Evolutionary conservation across 2,797 vertebrate species (phyloP).

Genomic region (Macropodus opercularis): DNA sequence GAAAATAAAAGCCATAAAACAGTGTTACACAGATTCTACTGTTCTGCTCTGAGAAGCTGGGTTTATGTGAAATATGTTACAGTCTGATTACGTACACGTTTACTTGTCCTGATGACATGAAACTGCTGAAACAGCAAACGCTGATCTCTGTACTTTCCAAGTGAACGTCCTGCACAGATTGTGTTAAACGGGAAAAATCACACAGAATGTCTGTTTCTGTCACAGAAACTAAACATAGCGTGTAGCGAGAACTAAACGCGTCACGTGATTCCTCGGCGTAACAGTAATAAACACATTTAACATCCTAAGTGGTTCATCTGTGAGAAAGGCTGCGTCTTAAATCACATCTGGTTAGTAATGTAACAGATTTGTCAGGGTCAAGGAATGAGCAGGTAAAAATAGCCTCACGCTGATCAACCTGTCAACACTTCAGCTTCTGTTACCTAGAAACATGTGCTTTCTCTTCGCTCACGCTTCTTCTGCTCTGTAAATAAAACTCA

Average conservation of each 20-base stretch:
- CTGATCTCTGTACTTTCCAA: too few relatives aligned
- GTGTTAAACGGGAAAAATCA: background rate
- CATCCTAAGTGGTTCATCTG: too few relatives aligned
- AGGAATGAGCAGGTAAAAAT: constrained; percentile 9
- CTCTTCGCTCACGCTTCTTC: background rate
- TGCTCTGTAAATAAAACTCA: background rate
- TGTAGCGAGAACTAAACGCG: too few relatives aligned
- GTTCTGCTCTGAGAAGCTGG: too few relatives aligned
- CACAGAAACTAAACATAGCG: background rate
- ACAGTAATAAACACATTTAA: too few relatives aligned
- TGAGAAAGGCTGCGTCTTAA: background rate
- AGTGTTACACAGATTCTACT: too few relatives aligned
- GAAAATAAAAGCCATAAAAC: too few relatives aligned
- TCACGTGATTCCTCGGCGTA: too few relatives aligned
- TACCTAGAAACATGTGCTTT: constrained; percentile 13
- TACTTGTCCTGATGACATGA: too few relatives aligned
- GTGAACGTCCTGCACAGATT: background rate
- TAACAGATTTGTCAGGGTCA: background rate
- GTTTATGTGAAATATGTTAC: too few relatives aligned
- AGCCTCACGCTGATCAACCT: background rate
- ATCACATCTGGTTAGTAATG: background rate
- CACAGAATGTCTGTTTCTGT: background rate
- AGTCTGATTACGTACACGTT: too few relatives aligned
- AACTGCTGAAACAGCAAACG: too few relatives aligned
- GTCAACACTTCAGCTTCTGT: background rate